Evolutionary conservation across 2,113 vertebrate species (phyloP).

Genomic region (Phrynocephalus versicolor): DNA sequence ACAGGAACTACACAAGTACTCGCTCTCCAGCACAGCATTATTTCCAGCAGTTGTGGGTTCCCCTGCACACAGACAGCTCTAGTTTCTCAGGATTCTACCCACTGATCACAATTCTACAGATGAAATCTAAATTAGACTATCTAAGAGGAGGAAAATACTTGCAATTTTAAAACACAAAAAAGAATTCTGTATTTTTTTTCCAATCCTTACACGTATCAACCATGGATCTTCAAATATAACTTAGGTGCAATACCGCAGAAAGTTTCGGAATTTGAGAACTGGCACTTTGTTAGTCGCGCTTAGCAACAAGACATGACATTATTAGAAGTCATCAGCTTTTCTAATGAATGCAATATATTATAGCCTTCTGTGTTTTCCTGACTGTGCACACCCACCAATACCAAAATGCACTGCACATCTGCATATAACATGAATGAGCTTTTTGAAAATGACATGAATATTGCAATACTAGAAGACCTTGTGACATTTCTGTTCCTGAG

Average conservation of each 20-base stretch:
- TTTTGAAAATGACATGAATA: not conserved
- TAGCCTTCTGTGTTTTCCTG: not conserved
- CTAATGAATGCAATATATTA: not conserved
- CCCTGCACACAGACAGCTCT: not conserved
- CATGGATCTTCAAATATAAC: too few relatives aligned
- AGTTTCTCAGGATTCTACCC: not conserved
- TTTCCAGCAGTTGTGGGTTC: not conserved
- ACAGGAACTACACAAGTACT: not conserved
- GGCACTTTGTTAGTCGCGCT: not conserved
- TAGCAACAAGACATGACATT: not conserved
- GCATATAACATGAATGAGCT: not conserved
- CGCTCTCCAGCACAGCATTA: not conserved
- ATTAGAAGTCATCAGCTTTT: not conserved
- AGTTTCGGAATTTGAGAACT: not conserved
- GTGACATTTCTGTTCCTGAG: not conserved
- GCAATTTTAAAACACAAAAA: not conserved
- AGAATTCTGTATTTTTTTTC: not conserved
- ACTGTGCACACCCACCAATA: not conserved
- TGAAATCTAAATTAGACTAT: not conserved
- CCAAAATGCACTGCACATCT: not conserved
- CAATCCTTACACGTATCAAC: not conserved
- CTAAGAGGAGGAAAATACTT: not conserved
- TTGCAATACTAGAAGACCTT: not conserved
- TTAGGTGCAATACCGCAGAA: not conserved
- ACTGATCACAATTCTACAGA: not conserved